Percentiles rank a stretch among this genome's conserved stretches.
Evolutionary conservation across 2,113 vertebrate species (phyloP).

Genomic region (Aptenodytes forsteri): DNA sequence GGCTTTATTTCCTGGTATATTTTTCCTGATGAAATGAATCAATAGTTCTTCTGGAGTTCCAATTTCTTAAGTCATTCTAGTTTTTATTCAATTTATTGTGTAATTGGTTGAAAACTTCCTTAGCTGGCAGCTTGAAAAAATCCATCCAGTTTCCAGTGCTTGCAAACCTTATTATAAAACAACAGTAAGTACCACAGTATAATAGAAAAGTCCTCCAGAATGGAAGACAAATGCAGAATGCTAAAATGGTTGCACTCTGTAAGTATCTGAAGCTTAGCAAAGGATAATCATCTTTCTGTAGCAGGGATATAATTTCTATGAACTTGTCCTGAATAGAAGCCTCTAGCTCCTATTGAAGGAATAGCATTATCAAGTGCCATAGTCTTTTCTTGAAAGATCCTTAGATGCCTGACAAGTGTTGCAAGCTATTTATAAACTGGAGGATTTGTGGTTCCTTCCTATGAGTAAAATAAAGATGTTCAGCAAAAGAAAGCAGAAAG

Average conservation of each 20-base stretch:
- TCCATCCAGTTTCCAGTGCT: not conserved
- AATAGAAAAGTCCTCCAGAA: not conserved
- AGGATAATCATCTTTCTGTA: not conserved
- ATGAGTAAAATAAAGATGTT: not conserved
- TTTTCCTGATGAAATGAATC: constrained; percentile 18
- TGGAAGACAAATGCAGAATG: not conserved
- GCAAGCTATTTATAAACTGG: not conserved
- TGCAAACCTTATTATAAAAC: constrained; percentile 3
- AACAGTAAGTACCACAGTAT: not conserved
- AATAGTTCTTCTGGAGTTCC: not conserved
- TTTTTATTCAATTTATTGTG: constrained; percentile 41
- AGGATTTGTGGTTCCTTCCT: not conserved
- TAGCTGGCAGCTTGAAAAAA: not conserved
- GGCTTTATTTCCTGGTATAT: constrained; percentile 33
- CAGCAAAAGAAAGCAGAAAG: not conserved
- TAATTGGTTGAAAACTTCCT: constrained; percentile 38
- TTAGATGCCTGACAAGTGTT: not conserved
- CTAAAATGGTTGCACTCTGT: not conserved
- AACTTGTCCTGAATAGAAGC: not conserved
- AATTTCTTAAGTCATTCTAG: not conserved
- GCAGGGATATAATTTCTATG: not conserved
- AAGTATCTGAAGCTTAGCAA: not conserved
- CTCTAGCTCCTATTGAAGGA: not conserved
- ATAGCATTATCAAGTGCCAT: not conserved
- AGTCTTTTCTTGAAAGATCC: not conserved